Percentiles rank a stretch among this genome's conserved stretches.
These are phyloP conservation scores for Agelaius tricolor DNA, from an alignment of 2,113 vertebrate genomes.

Conservation along the genomic window DNA sequence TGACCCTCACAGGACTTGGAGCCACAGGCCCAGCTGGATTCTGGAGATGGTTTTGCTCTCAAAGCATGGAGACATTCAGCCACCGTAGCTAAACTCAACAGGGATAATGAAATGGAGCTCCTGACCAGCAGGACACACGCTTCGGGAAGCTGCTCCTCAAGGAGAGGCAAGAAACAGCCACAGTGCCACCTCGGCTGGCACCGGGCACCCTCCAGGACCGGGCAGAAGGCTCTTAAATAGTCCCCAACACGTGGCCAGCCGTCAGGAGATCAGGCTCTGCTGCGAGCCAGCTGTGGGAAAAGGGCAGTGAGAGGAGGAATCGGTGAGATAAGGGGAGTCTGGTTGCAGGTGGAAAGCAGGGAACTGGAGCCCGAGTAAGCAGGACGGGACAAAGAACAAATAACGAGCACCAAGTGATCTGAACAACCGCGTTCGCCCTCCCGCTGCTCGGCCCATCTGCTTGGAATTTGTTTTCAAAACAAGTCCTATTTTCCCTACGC, in stretches of 20 bases:
- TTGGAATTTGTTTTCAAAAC: constrained; percentile 18
- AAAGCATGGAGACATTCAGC: not conserved
- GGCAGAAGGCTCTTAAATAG: not conserved
- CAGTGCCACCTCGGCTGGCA: not conserved
- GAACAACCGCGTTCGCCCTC: not conserved
- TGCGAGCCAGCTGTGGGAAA: not conserved
- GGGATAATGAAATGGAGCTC: not conserved
- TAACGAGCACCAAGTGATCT: not conserved
- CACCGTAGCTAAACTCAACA: not conserved
- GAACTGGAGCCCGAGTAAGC: not conserved
- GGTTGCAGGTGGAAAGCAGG: constrained; percentile 10
- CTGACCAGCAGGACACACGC: not conserved
- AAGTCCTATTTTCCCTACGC: not conserved
- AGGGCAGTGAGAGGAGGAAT: not conserved
- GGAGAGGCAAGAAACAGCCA: not conserved
- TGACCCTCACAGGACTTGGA: not conserved
- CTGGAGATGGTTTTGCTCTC: not conserved
- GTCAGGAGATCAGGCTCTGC: not conserved
- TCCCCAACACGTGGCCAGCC: not conserved
- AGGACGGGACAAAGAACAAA: not conserved
- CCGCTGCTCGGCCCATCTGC: constrained; percentile 52
- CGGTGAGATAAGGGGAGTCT: not conserved
- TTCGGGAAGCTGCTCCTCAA: not conserved
- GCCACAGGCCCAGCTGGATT: not conserved
- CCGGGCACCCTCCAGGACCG: not conserved